These are phyloP conservation scores for Microcebus tavaratra DNA, from an alignment of 2,113 vertebrate genomes.

Conservation along the genomic window DNA sequence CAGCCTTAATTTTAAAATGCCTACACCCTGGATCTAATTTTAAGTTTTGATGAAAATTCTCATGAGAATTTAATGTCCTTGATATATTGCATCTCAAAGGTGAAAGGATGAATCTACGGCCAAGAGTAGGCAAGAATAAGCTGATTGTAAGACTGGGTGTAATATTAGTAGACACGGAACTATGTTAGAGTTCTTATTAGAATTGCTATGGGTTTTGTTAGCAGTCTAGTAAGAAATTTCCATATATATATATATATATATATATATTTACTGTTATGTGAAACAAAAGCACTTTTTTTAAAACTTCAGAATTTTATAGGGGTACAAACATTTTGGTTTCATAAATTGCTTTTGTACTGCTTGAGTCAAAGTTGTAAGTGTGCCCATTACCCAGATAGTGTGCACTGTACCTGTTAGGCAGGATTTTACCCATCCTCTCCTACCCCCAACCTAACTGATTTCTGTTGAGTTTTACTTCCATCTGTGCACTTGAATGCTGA, in stretches of 20 bases:
- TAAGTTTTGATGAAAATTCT: neutral
- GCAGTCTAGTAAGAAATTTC: conserved; percentile 18
- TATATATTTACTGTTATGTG: too few relatives aligned
- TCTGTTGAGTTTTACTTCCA: too few relatives aligned
- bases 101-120: neutral
- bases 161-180: neutral
- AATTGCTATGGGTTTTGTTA: neutral
- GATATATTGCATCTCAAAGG: neutral
- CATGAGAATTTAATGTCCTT: neutral
- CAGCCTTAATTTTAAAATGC: neutral
- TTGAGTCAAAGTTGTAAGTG: too few relatives aligned
- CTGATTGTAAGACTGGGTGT: neutral
- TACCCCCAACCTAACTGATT: too few relatives aligned
- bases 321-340: too few relatives aligned
- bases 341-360: too few relatives aligned
- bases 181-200: neutral
- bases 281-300: too few relatives aligned
- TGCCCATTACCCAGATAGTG: too few relatives aligned
- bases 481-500: too few relatives aligned
- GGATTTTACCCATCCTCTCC: too few relatives aligned
- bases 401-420: too few relatives aligned
- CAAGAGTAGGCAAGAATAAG: neutral
- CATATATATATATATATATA: neutral
- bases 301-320: too few relatives aligned
- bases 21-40: neutral